Percentiles rank a stretch among this genome's conserved stretches.
Evolutionary conservation across 2,797 vertebrate species (phyloP).

Genomic region (Anisognathus igniventris): DNA sequence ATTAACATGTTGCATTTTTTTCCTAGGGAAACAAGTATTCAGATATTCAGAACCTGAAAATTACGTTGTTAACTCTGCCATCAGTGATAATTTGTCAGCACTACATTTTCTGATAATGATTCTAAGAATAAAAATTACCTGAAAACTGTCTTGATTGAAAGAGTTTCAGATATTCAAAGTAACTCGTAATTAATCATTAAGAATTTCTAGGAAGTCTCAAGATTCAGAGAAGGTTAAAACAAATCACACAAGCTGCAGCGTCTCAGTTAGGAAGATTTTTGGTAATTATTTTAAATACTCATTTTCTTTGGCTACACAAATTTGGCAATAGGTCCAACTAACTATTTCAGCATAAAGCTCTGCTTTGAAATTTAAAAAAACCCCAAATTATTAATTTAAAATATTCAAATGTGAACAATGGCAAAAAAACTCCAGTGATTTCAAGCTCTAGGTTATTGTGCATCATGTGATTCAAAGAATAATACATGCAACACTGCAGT

Average conservation of each 20-base stretch:
- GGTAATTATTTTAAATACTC: not conserved
- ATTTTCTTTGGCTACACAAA: not conserved
- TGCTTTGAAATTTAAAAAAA: not conserved
- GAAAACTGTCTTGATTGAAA: not conserved
- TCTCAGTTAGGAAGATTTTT: not conserved
- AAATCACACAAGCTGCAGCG: not conserved
- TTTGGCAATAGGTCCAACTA: not conserved
- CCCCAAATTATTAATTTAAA: not conserved
- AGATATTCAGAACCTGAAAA: not conserved
- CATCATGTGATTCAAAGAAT: not conserved
- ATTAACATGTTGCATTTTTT: not conserved
- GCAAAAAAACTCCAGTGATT: not conserved
- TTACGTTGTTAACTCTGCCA: not conserved
- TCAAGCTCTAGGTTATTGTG: not conserved
- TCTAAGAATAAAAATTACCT: not conserved
- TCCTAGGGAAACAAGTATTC: not conserved
- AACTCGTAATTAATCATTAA: not conserved
- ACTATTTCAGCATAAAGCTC: not conserved
- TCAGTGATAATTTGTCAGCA: not conserved
- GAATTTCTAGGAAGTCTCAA: not conserved
- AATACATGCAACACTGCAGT: not conserved
- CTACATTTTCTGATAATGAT: not conserved
- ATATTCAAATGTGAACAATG: not conserved
- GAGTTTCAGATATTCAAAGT: not conserved
- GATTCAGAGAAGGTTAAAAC: not conserved